phyloP scores from a whole-genome alignment of 2,113 vertebrate species.

The Cheirogaleus medius region DNA sequence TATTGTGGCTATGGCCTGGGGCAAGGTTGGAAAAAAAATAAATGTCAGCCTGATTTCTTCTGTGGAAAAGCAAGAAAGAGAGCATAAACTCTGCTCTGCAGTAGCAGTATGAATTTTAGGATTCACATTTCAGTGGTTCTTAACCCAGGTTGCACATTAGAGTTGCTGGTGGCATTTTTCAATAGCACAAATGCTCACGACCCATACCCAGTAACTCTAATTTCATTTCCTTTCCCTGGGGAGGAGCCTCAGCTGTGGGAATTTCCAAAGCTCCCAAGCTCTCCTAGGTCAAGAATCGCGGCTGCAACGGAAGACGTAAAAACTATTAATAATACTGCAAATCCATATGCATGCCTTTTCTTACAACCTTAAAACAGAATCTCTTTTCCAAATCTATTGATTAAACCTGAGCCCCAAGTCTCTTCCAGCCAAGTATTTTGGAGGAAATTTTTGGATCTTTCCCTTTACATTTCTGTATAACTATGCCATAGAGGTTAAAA shows the following conservation, averaged over 20 bases:
- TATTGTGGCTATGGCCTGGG: slow-evolving; percentile 65
- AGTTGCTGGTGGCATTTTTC: neutral
- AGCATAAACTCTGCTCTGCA: neutral
- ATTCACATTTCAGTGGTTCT: slow-evolving; percentile 21
- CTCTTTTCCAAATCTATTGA: neutral
- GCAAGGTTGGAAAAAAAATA: slow-evolving; percentile 53
- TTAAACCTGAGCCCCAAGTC: neutral
- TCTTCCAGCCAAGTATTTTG: neutral
- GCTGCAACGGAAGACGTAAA: neutral
- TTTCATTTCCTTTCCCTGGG: neutral
- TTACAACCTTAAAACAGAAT: slow-evolving; percentile 13
- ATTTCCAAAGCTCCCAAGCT: neutral
- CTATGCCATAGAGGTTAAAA: neutral
- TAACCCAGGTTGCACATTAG: neutral
- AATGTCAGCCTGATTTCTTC: slow-evolving; percentile 62
- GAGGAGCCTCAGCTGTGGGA: neutral
- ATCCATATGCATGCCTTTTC: neutral
- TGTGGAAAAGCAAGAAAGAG: slow-evolving; percentile 41
- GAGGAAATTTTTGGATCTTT: neutral
- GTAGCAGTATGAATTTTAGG: slow-evolving; percentile 12
- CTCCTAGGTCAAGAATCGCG: neutral
- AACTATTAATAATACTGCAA: neutral
- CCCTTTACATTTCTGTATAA: neutral
- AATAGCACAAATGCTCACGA: neutral
- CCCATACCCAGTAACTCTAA: neutral